Percentiles rank a stretch among this genome's conserved stretches.
phyloP scores from a whole-genome alignment of 1,140 invertebrate genomes.

The Bombus impatiens region DNA sequence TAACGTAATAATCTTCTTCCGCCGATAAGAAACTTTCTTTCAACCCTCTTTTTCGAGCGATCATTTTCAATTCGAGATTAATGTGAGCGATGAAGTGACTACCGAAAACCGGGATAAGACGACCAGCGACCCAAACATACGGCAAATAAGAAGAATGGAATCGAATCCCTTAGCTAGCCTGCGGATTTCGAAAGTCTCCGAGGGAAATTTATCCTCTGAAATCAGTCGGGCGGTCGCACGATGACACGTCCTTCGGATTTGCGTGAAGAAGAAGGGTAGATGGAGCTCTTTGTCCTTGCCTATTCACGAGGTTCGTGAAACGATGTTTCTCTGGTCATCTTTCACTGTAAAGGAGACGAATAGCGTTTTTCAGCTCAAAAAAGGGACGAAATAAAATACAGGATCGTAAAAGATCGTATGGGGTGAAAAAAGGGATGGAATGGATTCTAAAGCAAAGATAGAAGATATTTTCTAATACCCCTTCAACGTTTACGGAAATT shows the following conservation, averaged over 20 bases:
- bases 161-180: slow-evolving; percentile 41
- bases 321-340: slow-evolving; percentile 40
- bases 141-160: slow-evolving; percentile 31
- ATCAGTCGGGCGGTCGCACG: slow-evolving; percentile 51
- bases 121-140: slow-evolving; percentile 40
- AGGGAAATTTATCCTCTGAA: slow-evolving; percentile 57
- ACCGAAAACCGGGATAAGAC: slow-evolving; percentile 48
- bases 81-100: slow-evolving; percentile 8
- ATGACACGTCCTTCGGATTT: slow-evolving; percentile 56
- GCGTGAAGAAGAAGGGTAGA: slow-evolving; percentile 20
- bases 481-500: no score
- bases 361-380: not conserved
- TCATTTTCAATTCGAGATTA: slow-evolving; percentile 29
- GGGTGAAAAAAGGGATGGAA: not conserved
- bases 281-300: slow-evolving; percentile 22
- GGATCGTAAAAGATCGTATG: not conserved
- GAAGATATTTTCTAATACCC: not conserved
- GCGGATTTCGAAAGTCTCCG: slow-evolving; percentile 48
- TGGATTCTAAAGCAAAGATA: not conserved
- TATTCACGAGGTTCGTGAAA: slow-evolving; percentile 12
- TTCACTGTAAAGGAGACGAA: slow-evolving; percentile 41
- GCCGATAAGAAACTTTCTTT: not conserved
- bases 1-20: not conserved
- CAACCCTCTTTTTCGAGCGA: not conserved
- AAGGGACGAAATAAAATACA: not conserved